Evolutionary conservation across 2,113 vertebrate genomes (phyloP), one percentile per base, ranked within the genome.

Genomic region (Bos indicus): DNA sequence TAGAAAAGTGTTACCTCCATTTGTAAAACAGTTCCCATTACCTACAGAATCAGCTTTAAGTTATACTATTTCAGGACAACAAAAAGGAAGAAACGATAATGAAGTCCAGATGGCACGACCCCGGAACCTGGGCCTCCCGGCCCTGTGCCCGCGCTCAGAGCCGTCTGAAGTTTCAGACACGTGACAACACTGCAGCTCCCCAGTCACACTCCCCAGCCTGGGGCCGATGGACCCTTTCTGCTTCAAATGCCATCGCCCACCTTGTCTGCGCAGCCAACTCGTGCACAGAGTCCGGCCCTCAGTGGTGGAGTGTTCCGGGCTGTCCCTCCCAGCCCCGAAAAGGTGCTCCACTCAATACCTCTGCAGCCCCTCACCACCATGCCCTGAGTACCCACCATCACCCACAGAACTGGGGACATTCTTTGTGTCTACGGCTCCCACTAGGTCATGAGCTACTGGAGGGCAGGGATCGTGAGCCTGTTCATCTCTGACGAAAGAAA

Each of bases 1-100:
- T 40, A 71, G 67, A 23, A 40, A 71, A 71, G 67, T 71, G 10
- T 17, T 81, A 71, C 6, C 86, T 7, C 13, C 57, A 86, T 46
- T 74, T 74, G 33, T 74, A 62, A 90, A 74, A 48, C 26, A 33
- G 43, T n/a, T 94, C 48, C 84, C 23, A 77, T 30, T 60, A 36
- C 46, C 52, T 90, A 74, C 1, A 86, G 59, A 52, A 89, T 82
- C 28, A 57, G 11, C 17, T 92, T 51, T 62, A 78, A 89, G 43
- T 62, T 36, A 62, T n/a, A 89, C 91, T 19, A 83, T 78, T 80
- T 91, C 52, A 60, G 77, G 85, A 77, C 15, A 94, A 57, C 3
- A 0, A 9, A 89, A 3, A 71, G 80, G 51, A 54, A 91, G 43
- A 94, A 94, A 86, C 14, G 62, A 67, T 9, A 86, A 48, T n/a